Evolutionary conservation across 2,888 invertebrate genomes (phyloP).

Genomic region (Drosophila neotestacea): DNA sequence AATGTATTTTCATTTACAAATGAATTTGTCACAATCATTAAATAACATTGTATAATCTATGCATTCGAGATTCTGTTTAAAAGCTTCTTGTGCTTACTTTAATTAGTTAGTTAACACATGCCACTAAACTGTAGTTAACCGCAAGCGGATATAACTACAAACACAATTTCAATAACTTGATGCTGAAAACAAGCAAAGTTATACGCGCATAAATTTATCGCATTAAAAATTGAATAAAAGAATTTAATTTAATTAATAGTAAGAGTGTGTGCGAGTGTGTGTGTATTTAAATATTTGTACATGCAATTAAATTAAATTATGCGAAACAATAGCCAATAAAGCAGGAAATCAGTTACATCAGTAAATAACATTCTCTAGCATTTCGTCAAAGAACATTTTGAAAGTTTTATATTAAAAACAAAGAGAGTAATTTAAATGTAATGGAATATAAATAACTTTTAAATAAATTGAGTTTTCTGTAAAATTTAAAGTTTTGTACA

Average conservation of each 20-base stretch:
- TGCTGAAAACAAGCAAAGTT: conserved; percentile 25
- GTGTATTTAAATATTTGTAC: conserved; percentile 32
- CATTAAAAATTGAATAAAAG: conserved; percentile 62
- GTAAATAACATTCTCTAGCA: not conserved
- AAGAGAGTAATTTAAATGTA: not conserved
- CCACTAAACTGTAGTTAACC: conserved; percentile 42
- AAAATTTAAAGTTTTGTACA: not conserved
- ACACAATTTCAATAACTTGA: conserved; percentile 7
- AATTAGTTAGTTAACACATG: conserved; percentile 51
- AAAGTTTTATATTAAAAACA: not conserved
- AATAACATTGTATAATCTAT: conserved; percentile 6
- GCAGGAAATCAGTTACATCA: not conserved
- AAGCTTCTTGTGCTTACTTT: not conserved
- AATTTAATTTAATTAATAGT: conserved; percentile 65
- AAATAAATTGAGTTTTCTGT: not conserved
- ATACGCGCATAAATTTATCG: conserved; percentile 40
- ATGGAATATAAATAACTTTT: not conserved
- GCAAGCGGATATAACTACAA: conserved; percentile 51
- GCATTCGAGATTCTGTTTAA: conserved; percentile 4
- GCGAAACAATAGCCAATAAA: conserved; percentile 16
- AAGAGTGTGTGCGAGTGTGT: not conserved
- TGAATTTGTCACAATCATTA: not conserved
- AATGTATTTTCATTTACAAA: conserved; percentile 2
- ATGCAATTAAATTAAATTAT: conserved; percentile 35
- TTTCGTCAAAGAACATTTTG: not conserved